Base-by-base conservation (phyloP, 2,113 vertebrate species). In the Engraulis encrasicolus region DNA sequence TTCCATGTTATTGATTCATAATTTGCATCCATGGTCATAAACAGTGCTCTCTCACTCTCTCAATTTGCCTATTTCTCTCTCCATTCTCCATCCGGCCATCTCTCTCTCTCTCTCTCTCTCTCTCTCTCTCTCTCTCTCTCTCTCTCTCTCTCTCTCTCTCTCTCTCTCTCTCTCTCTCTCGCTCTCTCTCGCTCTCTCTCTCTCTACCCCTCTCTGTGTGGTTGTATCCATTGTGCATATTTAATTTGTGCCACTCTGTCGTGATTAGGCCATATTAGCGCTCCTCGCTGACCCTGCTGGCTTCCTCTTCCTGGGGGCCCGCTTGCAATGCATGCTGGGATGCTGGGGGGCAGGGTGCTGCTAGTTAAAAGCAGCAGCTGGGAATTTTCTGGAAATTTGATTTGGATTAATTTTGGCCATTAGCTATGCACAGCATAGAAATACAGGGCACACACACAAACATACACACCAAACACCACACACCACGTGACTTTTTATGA, bases 21-120 rank as follows among this genome's bases (percentile, higher is more conserved):
- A 86, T 88, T 90, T 90, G 87, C 87, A 90, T 88, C 87, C 87
- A 87, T 83, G 81, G 78, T 83, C 80, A 85, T 86, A 49, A 87
- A 83, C 79, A 80, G n/a, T n/a, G n/a, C n/a, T n/a, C n/a, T n/a
- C n/a, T n/a, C n/a, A n/a, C n/a, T n/a, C n/a, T n/a, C n/a, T n/a
- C n/a, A n/a, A n/a, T n/a, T n/a, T n/a, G n/a, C n/a, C n/a, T n/a
- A n/a, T n/a, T n/a, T n/a, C n/a, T n/a, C n/a, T n/a, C n/a, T n/a
- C n/a, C n/a, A n/a, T n/a, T n/a, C n/a, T n/a, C n/a, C n/a, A n/a
- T n/a, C n/a, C n/a, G n/a, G n/a, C n/a, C n/a, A n/a, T n/a, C n/a
- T n/a, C n/a, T n/a, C n/a, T n/a, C n/a, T n/a, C n/a, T n/a, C n/a
- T n/a, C n/a, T n/a, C n/a, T n/a, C n/a, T n/a, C n/a, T n/a, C n/a